Evolutionary conservation across 2,888 invertebrate species (phyloP).

Genomic region (Sericinus montela): DNA sequence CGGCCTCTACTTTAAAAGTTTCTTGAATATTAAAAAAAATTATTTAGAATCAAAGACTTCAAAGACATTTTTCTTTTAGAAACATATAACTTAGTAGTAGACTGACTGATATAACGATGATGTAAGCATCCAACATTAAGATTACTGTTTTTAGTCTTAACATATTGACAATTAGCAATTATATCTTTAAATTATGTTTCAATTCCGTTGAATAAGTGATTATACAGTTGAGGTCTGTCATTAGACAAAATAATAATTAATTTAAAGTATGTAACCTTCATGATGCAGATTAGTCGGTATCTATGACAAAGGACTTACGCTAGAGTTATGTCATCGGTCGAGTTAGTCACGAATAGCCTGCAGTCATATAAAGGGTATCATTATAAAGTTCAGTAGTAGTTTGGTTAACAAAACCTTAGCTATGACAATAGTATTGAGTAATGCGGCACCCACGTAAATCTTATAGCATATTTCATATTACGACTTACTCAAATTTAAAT

Average conservation of each 20-base stretch:
- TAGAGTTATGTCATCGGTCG: conserved; percentile 19
- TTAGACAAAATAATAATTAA: neutral
- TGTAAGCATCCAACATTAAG: too few species aligned
- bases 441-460: conserved; percentile 7
- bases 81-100: too few species aligned
- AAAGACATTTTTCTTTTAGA: too few species aligned
- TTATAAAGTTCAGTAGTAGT: conserved; percentile 14
- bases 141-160: too few species aligned
- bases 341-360: conserved; percentile 16
- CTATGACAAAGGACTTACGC: conserved; percentile 20
- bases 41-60: too few species aligned
- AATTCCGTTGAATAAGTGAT: too few species aligned
- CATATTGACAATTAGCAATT: too few species aligned
- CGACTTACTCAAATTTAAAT: neutral
- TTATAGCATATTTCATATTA: neutral
- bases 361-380: conserved; percentile 13
- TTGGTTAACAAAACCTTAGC: conserved; percentile 12
- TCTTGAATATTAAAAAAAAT: too few species aligned
- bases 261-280: conserved; percentile 5
- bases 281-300: conserved; percentile 14
- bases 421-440: conserved; percentile 7
- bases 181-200: too few species aligned
- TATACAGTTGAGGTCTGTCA: too few species aligned
- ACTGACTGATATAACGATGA: too few species aligned
- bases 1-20: too few species aligned